phyloP scores from a whole-genome alignment of 64 coral and sea anemone species.

The Trachythela sp. region DNA sequence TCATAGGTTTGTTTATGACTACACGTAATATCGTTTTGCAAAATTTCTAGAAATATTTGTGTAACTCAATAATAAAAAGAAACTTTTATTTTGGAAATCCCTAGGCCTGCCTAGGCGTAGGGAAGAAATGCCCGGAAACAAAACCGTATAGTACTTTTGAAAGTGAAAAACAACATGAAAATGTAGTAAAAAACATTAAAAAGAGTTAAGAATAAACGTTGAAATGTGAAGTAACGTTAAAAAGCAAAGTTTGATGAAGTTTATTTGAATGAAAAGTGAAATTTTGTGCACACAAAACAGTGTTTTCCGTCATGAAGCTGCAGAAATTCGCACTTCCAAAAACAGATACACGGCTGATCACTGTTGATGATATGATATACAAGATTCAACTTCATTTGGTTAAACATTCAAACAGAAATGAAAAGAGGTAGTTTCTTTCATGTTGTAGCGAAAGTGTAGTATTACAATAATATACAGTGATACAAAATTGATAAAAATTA shows the following conservation, averaged over 20 bases:
- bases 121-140: background rate
- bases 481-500: too few species aligned
- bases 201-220: too few species aligned
- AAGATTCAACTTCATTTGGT: constrained; percentile 70
- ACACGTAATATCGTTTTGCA: too few species aligned
- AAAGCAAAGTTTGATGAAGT: too few species aligned
- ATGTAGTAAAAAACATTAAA: too few species aligned
- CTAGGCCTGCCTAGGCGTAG: too few species aligned
- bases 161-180: background rate
- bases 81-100: too few species aligned
- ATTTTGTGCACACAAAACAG: background rate
- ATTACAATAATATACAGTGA: background rate
- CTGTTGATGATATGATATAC: constrained; percentile 59
- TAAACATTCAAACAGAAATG: background rate
- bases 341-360: constrained; percentile 65
- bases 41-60: too few species aligned
- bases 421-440: background rate
- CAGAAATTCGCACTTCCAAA: constrained; percentile 61
- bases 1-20: too few species aligned
- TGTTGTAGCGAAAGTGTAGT: background rate
- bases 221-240: too few species aligned
- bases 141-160: background rate
- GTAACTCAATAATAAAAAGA: too few species aligned
- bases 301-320: constrained; percentile 43
- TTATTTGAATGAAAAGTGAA: too few species aligned